Percentiles rank a stretch among this genome's conserved stretches.
These are phyloP conservation scores for Zaprionus inermis DNA, from an alignment of 1,140 invertebrate genomes.

Conservation along the genomic window DNA sequence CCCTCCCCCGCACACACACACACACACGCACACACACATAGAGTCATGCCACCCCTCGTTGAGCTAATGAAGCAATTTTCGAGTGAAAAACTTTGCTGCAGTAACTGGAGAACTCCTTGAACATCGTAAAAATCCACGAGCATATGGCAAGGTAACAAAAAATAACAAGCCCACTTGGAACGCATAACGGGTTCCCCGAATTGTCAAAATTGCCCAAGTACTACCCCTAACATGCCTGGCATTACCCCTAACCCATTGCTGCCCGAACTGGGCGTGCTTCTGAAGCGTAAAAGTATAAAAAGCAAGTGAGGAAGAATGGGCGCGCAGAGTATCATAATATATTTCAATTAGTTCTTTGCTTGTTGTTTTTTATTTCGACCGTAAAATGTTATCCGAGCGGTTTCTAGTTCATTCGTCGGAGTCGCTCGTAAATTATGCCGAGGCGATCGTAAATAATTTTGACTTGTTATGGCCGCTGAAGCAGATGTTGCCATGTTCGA, in stretches of 20 bases:
- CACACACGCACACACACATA: too few species aligned
- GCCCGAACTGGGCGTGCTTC: too few species aligned
- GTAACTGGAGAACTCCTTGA: conserved; percentile 25
- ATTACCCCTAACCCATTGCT: conserved; percentile 22
- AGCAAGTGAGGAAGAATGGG: neutral
- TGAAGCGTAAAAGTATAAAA: conserved; percentile 48
- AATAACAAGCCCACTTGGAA: conserved; percentile 61
- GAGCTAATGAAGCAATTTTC: conserved; percentile 68
- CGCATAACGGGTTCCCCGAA: conserved; percentile 9
- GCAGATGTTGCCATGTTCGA: conserved; percentile 61
- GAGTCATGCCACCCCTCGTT: neutral
- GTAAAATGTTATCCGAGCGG: conserved; percentile 64
- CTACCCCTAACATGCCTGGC: conserved; percentile 48
- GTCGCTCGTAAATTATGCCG: conserved; percentile 71
- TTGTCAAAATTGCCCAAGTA: conserved; percentile 19
- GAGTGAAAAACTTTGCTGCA: conserved; percentile 30
- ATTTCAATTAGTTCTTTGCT: conserved; percentile 71
- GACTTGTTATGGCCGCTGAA: conserved; percentile 63
- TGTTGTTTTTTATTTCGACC: conserved; percentile 55
- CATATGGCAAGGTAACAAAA: conserved; percentile 80
- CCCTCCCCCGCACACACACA: neutral
- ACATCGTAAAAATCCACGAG: conserved; percentile 74
- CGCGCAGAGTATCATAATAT: conserved; percentile 48
- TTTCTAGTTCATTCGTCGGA: conserved; percentile 65
- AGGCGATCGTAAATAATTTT: conserved; percentile 75